Evolutionary conservation across 53 echinoderm and acorn worm species (phyloP), one percentile per base, ranked within the genome.

Genomic region (Zoroaster sp.): DNA sequence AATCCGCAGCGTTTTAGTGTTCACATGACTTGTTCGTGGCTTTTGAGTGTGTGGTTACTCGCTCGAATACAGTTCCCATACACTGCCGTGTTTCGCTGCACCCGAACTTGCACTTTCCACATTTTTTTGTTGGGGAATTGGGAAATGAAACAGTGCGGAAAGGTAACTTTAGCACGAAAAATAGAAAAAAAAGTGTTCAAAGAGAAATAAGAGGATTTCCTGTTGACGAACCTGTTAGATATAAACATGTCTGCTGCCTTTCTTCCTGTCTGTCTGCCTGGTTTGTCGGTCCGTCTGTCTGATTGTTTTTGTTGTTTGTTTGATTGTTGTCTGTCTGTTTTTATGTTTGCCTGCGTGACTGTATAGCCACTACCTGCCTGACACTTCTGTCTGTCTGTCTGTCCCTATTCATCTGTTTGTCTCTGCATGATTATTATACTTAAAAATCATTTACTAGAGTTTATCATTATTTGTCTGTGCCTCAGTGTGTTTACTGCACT

Each of bases 1-100:
- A 74, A 74, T 74, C 36, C 45, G 45, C 49, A 70, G 71, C 85
- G 74, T 18, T 70, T 85, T 69, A 20, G 37, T 36, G 37, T 85
- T 31, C 85, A 85, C 85, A 81, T 81, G 81, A 81, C 67, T 81
- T 67, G 85, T 1, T 47, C 71, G 80, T 85, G 35, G 71, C 71
- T 47, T 45, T 85, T n/a, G 70, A 71, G 70, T 40, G 17, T 39
- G 41, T 37, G 44, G 74, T 42, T 74, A 41, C 39, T 74, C 40
- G 40, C 74, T 74, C 38, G 18, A 70, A 21, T 42, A 21, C 15
- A 36, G 45, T 72, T 69, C 30, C 78, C 51, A 71, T 46, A 45
- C 67, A 46, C 11, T 71, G 51, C 46, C 55, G 71, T 85, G 34
- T 45, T 38, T n/a, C 30, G 70, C 70, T 85, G 85, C 85, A 54